phyloP scores from a whole-genome alignment of 2,113 vertebrate species.

The Manacus vitellinus region DNA sequence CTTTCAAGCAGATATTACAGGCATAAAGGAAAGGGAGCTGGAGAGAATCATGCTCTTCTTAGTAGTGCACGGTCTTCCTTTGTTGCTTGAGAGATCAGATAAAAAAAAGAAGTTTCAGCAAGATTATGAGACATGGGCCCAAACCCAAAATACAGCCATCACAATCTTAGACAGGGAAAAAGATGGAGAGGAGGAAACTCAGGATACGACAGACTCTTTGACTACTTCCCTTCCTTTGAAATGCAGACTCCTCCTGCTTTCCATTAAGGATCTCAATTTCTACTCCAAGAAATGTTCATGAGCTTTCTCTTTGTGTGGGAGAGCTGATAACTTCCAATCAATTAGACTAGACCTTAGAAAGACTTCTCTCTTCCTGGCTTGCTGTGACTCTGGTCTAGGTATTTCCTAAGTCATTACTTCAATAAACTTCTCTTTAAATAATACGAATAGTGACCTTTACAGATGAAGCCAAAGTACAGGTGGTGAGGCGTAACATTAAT shows the following conservation, averaged over 20 bases:
- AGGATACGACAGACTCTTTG: background rate
- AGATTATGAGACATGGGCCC: background rate
- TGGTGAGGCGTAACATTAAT: background rate
- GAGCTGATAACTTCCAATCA: background rate
- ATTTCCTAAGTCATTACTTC: background rate
- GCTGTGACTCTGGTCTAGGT: background rate
- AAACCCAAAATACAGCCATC: background rate
- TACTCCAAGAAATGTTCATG: background rate
- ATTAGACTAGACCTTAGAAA: background rate
- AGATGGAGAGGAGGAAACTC: background rate
- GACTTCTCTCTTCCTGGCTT: background rate
- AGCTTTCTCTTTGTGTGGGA: background rate
- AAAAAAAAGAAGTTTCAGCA: background rate
- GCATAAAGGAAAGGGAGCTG: background rate
- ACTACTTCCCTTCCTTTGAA: background rate
- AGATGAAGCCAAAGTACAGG: background rate
- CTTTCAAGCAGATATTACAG: background rate
- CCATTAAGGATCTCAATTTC: background rate
- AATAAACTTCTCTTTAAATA: background rate
- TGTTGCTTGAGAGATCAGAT: background rate
- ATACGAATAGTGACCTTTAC: background rate
- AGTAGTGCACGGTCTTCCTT: background rate
- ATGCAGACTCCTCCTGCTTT: background rate
- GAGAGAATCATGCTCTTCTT: background rate
- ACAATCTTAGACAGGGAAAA: background rate